phyloP scores from a whole-genome alignment of 2,888 invertebrate species.

The Eulithis testata region DNA sequence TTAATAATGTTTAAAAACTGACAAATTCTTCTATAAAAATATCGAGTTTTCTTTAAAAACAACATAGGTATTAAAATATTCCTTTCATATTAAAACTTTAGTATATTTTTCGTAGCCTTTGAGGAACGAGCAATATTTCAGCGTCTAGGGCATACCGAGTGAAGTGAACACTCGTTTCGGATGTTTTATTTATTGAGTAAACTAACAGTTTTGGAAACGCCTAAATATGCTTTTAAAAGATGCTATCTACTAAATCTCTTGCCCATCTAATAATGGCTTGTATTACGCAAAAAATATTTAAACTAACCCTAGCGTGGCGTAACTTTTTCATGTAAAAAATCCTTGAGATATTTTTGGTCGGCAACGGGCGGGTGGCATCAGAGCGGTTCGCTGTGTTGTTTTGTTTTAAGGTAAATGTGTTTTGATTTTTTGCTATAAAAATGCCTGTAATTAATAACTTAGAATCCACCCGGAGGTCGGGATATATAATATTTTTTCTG shows the following conservation, averaged over 20 bases:
- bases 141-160: conserved; percentile 1
- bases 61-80: background rate
- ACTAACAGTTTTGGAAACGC: background rate
- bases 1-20: too few relatives aligned
- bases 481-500: too few relatives aligned
- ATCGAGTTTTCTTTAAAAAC: background rate
- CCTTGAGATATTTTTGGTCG: background rate
- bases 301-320: background rate
- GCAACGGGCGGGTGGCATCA: background rate
- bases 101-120: conserved; percentile 10
- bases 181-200: background rate
- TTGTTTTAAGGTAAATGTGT: too few relatives aligned
- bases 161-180: background rate
- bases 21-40: too few relatives aligned
- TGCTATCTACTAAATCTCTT: too few relatives aligned
- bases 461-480: too few relatives aligned
- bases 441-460: too few relatives aligned
- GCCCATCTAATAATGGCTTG: too few relatives aligned
- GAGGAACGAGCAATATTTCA: background rate
- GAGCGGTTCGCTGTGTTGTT: too few relatives aligned
- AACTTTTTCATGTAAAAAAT: background rate
- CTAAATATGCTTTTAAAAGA: too few relatives aligned
- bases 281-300: too few relatives aligned
- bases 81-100: background rate
- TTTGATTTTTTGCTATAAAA: too few relatives aligned